Conservation (phyloP, 1,140 invertebrate genomes). For the Hermetia illucens region DNA sequence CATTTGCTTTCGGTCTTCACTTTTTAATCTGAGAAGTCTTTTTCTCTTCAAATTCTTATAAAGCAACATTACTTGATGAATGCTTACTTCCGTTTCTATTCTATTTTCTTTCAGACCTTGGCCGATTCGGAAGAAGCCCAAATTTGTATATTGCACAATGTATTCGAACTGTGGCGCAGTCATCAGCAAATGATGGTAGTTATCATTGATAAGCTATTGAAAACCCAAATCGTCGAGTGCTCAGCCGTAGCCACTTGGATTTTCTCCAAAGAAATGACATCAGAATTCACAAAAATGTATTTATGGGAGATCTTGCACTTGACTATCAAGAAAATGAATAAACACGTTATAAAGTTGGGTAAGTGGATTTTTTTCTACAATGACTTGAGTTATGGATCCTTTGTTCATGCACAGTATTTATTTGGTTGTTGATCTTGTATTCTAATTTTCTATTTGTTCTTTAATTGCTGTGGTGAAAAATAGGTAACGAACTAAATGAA, state of each 20-base stretch:
- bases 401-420: background rate
- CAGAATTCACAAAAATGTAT: constrained; percentile 88
- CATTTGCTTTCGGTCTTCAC: too few species aligned
- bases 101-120: constrained; percentile 43
- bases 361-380: too few species aligned
- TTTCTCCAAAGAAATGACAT: constrained; percentile 91
- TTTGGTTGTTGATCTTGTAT: background rate
- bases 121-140: constrained; percentile 92
- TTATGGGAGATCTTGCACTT: constrained; percentile 96
- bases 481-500: constrained; percentile 65
- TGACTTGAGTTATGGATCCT: background rate
- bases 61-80: too few species aligned
- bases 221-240: constrained; percentile 94
- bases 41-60: too few species aligned
- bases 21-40: too few species aligned
- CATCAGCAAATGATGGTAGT: constrained; percentile 97
- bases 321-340: constrained; percentile 93
- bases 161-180: constrained; percentile 86
- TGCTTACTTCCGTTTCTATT: too few species aligned
- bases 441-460: background rate
- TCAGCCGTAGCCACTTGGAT: constrained; percentile 97
- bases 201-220: constrained; percentile 91
- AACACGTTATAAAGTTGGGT: constrained; percentile 76
- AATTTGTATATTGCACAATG: constrained; percentile 82
- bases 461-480: too few species aligned